Evolutionary conservation across 2,113 vertebrate species (phyloP).

Genomic region (Falco punctatus): DNA sequence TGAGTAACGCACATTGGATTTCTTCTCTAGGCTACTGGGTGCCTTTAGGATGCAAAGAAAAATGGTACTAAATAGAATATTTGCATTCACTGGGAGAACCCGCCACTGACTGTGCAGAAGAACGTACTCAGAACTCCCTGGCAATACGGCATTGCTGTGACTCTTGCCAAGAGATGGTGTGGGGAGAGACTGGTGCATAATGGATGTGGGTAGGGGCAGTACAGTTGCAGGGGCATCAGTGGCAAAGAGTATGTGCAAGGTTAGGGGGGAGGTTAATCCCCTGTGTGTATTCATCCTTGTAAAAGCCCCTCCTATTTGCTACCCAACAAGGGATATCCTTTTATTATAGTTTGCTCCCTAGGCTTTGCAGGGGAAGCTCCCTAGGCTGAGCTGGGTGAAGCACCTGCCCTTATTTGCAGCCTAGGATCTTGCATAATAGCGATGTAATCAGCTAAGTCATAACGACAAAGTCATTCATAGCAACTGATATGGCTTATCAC

Average conservation of each 20-base stretch:
- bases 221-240: not conserved
- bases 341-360: not conserved
- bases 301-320: not conserved
- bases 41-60: not conserved
- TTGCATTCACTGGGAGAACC: not conserved
- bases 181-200: not conserved
- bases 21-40: slow-evolving; percentile 10
- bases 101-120: not conserved
- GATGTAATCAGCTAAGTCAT: not conserved
- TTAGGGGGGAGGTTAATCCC: not conserved
- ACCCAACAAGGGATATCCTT: not conserved
- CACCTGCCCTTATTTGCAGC: not conserved
- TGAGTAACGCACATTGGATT: not conserved
- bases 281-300: not conserved
- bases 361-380: not conserved
- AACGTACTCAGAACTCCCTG: not conserved
- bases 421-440: not conserved
- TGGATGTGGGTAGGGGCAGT: not conserved
- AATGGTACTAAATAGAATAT: not conserved
- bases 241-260: not conserved
- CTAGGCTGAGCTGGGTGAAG: not conserved
- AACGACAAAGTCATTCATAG: not conserved
- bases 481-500: not conserved
- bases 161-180: accelerated
- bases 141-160: not conserved